A percentile compares a stretch with the other conserved stretches of the same genome.
These are phyloP conservation scores for Turdus rufiventris DNA, from an alignment of 2,113 vertebrate genomes.

Conservation along the genomic window DNA sequence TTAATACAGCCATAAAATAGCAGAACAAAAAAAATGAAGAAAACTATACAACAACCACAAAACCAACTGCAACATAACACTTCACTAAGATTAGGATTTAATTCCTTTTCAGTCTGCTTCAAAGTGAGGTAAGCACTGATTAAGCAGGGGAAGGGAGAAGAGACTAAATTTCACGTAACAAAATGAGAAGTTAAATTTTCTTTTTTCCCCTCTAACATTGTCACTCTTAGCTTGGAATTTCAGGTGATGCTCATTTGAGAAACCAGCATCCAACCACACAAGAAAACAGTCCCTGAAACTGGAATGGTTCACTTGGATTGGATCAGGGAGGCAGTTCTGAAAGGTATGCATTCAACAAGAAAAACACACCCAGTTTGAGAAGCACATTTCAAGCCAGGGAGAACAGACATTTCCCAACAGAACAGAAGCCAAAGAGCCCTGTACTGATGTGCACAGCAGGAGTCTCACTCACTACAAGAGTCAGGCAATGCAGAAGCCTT, in stretches of 20 bases:
- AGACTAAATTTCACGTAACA: not conserved
- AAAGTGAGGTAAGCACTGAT: conserved; percentile 24
- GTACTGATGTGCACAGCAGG: not conserved
- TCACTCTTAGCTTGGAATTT: not conserved
- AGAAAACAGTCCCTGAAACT: not conserved
- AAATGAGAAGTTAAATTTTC: not conserved
- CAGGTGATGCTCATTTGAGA: not conserved
- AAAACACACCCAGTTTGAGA: not conserved
- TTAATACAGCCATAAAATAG: conserved; percentile 47
- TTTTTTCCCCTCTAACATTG: not conserved
- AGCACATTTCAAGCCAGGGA: not conserved
- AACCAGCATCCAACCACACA: not conserved
- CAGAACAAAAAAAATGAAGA: conserved; percentile 43
- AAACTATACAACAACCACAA: conserved; percentile 15
- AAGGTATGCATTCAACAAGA: fast-evolving
- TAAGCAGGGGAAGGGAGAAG: conserved; percentile 2
- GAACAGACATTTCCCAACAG: not conserved
- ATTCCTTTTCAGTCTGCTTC: conserved; percentile 79
- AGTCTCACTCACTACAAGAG: not conserved
- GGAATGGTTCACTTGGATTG: not conserved
- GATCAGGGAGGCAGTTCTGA: not conserved
- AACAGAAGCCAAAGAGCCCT: not conserved
- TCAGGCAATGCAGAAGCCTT: not conserved
- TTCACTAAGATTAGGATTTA: conserved; percentile 30
- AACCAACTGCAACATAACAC: conserved; percentile 38